Evolutionary conservation across 2,797 vertebrate genomes (phyloP).

Genomic region (Chrysocyon brachyurus): DNA sequence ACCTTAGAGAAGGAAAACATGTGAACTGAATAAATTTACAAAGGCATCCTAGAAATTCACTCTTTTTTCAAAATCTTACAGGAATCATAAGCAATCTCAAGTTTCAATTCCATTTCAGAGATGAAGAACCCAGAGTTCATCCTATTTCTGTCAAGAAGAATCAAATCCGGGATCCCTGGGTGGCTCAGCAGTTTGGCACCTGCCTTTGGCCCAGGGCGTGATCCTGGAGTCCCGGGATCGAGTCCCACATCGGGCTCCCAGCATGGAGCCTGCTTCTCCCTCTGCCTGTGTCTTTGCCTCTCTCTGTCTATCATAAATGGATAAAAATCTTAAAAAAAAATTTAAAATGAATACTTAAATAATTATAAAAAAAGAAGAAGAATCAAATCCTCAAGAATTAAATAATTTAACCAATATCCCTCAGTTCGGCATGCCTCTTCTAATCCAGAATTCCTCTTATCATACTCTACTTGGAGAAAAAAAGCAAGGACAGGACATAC

Average conservation of each 20-base stretch:
- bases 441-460: neutral
- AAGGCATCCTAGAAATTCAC: neutral
- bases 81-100: neutral
- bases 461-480: neutral
- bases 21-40: constrained; percentile 48
- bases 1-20: neutral
- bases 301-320: too few relatives aligned
- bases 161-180: neutral
- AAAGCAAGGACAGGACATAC: neutral
- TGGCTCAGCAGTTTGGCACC: too few relatives aligned
- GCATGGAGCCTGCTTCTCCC: too few relatives aligned
- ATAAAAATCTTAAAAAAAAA: too few relatives aligned
- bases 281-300: too few relatives aligned
- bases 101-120: neutral
- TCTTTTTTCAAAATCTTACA: neutral
- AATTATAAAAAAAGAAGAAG: neutral
- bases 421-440: neutral
- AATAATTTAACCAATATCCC: neutral
- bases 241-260: too few relatives aligned
- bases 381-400: neutral
- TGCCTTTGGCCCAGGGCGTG: too few relatives aligned
- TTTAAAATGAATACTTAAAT: too few relatives aligned
- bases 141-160: neutral
- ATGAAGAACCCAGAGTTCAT: neutral
- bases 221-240: too few relatives aligned